Percentiles rank a stretch among this genome's conserved stretches.
Evolutionary conservation across 2,113 vertebrate genomes (phyloP).

Genomic region (Chamaea fasciata): DNA sequence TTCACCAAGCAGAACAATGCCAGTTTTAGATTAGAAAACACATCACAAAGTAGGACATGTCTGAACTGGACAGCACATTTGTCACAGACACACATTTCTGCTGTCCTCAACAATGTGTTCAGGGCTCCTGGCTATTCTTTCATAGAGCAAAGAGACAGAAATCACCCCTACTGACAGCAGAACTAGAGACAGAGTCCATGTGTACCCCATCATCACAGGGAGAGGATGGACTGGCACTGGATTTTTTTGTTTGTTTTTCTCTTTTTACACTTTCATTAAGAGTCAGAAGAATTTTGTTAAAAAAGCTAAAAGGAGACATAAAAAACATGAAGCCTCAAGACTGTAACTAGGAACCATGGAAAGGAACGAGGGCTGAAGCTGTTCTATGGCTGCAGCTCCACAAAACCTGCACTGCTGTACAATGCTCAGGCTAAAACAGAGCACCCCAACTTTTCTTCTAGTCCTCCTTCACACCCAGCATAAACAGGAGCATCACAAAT

Average conservation of each 20-base stretch:
- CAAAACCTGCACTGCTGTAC: neutral
- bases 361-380: neutral
- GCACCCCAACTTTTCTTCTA: neutral
- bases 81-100: neutral
- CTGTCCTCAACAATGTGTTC: fast-evolving
- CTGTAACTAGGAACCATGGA: neutral
- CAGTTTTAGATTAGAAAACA: neutral
- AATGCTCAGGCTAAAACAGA: neutral
- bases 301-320: neutral
- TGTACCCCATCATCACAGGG: neutral
- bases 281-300: neutral
- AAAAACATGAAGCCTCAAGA: neutral
- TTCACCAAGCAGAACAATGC: neutral
- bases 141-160: neutral
- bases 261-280: neutral
- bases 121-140: neutral
- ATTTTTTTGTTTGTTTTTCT: neutral
- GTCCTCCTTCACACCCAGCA: neutral
- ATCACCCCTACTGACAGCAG: neutral
- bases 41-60: neutral
- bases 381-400: neutral
- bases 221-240: neutral
- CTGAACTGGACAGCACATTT: neutral
- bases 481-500: neutral
- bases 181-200: neutral